Evolutionary conservation across 1,140 invertebrate species (phyloP).

Genomic region (Aporrectodea caliginosa): DNA sequence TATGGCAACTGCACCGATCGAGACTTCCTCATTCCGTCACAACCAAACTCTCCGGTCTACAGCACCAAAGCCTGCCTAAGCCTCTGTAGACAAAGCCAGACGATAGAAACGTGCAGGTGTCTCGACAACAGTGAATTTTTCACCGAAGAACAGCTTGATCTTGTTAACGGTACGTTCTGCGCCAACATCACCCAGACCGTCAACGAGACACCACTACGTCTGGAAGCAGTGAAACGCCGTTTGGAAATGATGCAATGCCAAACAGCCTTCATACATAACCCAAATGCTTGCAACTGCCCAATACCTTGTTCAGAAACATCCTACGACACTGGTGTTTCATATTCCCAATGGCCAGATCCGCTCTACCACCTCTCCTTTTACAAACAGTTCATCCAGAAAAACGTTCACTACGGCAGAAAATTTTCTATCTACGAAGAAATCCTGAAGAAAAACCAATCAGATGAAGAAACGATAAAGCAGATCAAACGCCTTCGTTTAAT

Average conservation of each 20-base stretch:
- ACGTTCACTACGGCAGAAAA: not conserved
- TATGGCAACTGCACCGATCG: not conserved
- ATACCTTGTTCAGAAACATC: not conserved
- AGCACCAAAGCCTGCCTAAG: not conserved
- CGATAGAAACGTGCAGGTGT: not conserved
- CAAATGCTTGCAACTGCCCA: not conserved
- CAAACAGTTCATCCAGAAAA: not conserved
- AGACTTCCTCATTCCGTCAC: not conserved
- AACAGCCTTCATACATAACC: no score
- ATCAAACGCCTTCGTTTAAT: not conserved
- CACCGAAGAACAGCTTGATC: not conserved
- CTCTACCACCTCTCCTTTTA: not conserved
- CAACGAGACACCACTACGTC: no score
- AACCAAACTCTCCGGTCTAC: not conserved
- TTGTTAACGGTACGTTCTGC: not conserved
- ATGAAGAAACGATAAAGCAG: not conserved
- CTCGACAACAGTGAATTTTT: not conserved
- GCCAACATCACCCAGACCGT: not conserved
- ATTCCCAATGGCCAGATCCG: not conserved
- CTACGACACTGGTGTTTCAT: not conserved
- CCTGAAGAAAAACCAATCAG: not conserved
- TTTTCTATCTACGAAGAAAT: not conserved
- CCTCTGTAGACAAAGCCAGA: not conserved
- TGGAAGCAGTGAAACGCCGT: no score
- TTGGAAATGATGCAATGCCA: no score